Evolutionary conservation across 1,140 invertebrate species (phyloP), one percentile per base, ranked within the genome.

Genomic region (Triops cancriformis): DNA sequence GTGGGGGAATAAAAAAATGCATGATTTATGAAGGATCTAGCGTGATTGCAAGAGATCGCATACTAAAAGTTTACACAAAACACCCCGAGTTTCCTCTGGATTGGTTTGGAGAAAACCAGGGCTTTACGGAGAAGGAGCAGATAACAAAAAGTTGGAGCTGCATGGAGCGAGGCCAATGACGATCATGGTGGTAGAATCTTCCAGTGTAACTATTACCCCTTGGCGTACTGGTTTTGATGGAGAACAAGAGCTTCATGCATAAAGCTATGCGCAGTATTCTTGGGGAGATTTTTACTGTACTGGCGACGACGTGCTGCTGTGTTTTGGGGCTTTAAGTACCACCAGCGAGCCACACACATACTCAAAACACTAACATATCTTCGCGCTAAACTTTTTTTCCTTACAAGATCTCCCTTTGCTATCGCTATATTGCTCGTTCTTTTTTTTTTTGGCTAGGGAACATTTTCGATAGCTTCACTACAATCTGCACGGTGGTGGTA

Each of bases 11-110:
- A 14, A 64, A 64, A 64, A 64, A 64, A 23, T 64, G 14, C 4
- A 64, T 64, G 51, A 64, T 64, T 64, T 64, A 64, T 64, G 51
- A 64, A 64, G 51, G 51, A 64, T 64, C 14, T 64, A 11, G 51
- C 51, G 51, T 64, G 51, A 64, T 64, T 64, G 51, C 51, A 64
- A 64, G 51, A 64, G 51, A 64, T 64, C 51, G 51, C 51, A 64
- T 64, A 64, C 18, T 64, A 64, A 64, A 64, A 64, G 31, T 64
- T 23, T 23, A 23, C 51, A 64, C 51, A 64, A 64, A 23, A 64
- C 51, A 18, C 51, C 14, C 14, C 51, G 23, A 64, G n/a, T 64
- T 64, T 18, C 51, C n/a, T 23, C 51, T 64, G 14, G 18, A 18
- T 64, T 10, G n/a, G 45, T 64, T 23, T 18, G 18, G 23, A 12